Conservation (phyloP, 2,113 vertebrate species). For the Sakesphorus luctuosus region DNA sequence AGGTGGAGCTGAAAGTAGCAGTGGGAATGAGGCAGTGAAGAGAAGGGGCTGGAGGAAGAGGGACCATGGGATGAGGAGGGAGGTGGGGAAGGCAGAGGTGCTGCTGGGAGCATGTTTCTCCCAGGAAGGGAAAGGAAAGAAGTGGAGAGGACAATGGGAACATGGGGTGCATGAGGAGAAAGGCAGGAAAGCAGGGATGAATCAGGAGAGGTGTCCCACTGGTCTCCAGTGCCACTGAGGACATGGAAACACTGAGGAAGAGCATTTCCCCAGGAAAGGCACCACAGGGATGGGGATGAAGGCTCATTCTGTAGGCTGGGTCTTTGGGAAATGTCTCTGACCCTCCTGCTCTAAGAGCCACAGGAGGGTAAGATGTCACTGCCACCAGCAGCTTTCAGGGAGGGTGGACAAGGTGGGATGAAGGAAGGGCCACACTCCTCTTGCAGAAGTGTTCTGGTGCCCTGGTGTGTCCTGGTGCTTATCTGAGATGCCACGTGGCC, state of each 20-base stretch:
- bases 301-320: no score
- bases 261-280: neutral
- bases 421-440: accelerated
- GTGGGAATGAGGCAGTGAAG: neutral
- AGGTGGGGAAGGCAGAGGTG: neutral
- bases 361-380: accelerated
- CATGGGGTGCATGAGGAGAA: accelerated
- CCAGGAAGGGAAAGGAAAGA: neutral
- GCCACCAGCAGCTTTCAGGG: neutral
- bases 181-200: neutral
- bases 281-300: neutral
- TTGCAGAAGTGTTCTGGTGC: neutral
- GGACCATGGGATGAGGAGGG: accelerated
- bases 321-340: neutral
- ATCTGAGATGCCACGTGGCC: neutral
- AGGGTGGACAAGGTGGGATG: neutral
- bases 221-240: accelerated
- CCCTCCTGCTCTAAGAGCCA: neutral
- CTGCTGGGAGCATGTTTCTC: accelerated
- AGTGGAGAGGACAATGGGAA: neutral
- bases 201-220: accelerated
- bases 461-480: neutral
- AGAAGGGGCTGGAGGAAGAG: neutral
- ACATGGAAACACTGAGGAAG: neutral
- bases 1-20: neutral